Evolutionary conservation across 2,888 invertebrate genomes (phyloP).

Genomic region (Dexiosoma caninum): DNA sequence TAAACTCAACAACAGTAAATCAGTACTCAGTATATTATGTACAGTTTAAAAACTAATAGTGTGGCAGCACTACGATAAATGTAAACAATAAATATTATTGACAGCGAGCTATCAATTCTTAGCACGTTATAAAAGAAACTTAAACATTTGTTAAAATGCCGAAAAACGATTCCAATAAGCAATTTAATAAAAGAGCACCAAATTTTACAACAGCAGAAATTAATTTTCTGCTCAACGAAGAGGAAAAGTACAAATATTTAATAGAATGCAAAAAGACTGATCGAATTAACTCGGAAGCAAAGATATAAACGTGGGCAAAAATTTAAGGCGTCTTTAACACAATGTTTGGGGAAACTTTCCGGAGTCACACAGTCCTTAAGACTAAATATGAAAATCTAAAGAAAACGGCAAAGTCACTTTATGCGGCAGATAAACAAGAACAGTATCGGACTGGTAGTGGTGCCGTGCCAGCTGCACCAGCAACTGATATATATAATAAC

Average conservation of each 20-base stretch:
- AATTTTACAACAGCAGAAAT: background rate
- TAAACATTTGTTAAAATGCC: too few species aligned
- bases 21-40: too few species aligned
- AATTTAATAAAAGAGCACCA: background rate
- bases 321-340: background rate
- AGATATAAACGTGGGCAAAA: background rate
- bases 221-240: background rate
- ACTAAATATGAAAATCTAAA: background rate
- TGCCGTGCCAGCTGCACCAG: too few species aligned
- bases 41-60: too few species aligned
- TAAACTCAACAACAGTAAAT: too few species aligned
- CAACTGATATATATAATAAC: background rate
- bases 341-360: too few species aligned
- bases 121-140: too few species aligned
- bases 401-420: background rate
- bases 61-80: too few species aligned
- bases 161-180: too few species aligned
- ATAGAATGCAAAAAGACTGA: background rate
- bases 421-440: background rate
- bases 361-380: background rate
- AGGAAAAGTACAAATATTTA: background rate
- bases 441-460: background rate
- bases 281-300: background rate
- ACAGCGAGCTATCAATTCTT: too few species aligned
- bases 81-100: too few species aligned